phyloP scores from a whole-genome alignment of 1,140 invertebrate species.

The Zophobas morio region DNA sequence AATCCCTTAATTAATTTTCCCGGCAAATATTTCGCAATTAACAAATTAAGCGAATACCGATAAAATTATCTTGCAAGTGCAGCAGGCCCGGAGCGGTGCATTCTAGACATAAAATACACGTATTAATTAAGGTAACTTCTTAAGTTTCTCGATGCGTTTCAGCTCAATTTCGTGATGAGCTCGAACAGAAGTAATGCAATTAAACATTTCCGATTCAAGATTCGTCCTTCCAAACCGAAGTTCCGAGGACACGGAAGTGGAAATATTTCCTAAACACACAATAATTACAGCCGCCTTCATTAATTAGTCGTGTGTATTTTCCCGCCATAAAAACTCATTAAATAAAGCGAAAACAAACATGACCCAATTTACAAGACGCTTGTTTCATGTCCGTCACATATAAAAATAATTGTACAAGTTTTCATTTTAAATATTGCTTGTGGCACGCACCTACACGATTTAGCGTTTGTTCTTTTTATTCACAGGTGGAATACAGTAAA shows the following conservation, averaged over 20 bases:
- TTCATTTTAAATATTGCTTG: constrained; percentile 12
- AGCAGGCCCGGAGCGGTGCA: not conserved
- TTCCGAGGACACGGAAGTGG: not conserved
- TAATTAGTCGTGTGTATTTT: constrained; percentile 18
- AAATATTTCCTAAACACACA: constrained; percentile 4
- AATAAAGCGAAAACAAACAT: constrained; percentile 12
- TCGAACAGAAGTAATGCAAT: constrained; percentile 36
- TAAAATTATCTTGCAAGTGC: no score
- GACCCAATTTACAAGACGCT: not conserved
- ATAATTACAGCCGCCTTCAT: constrained; percentile 24
- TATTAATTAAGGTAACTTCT: constrained; percentile 36
- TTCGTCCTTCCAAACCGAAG: constrained; percentile 23
- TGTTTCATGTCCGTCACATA: not conserved
- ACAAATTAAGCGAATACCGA: no score
- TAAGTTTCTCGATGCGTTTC: constrained; percentile 24
- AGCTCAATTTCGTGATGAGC: constrained; percentile 38
- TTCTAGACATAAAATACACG: constrained; percentile 17
- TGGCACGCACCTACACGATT: not conserved
- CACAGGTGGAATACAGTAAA: no score
- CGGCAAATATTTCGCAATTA: no score
- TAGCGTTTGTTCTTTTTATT: not conserved
- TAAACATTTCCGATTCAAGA: constrained; percentile 37
- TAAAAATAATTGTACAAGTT: constrained; percentile 1
- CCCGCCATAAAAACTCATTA: constrained; percentile 17
- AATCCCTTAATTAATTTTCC: no score